phyloP scores from a whole-genome alignment of 2,797 vertebrate genomes.

The Hemitrygon akajei region DNA sequence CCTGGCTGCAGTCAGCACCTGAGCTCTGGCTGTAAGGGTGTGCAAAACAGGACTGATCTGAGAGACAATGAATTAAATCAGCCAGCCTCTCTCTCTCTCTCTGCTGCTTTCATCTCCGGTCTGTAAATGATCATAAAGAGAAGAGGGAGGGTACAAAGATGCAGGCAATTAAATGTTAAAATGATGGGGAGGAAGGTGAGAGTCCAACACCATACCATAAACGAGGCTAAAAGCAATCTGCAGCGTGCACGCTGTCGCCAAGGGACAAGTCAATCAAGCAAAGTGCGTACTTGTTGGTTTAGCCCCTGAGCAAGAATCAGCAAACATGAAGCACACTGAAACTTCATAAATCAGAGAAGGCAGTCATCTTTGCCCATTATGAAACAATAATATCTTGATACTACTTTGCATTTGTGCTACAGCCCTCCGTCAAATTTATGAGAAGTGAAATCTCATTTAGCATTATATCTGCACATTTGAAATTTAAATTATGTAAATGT shows the following conservation, averaged over 20 bases:
- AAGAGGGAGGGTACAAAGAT: conserved; percentile 24
- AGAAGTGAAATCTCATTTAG: not conserved
- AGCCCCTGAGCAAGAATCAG: conserved; percentile 14
- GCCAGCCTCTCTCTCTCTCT: not conserved
- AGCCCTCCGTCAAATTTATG: not conserved
- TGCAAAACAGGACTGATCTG: not conserved
- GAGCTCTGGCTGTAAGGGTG: not conserved
- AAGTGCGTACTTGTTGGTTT: not conserved
- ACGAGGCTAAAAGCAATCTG: conserved; percentile 31
- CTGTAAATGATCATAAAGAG: not conserved
- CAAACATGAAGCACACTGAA: conserved; percentile 17
- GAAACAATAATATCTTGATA: not conserved
- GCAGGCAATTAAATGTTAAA: conserved; percentile 31
- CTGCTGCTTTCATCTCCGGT: not conserved
- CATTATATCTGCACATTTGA: not conserved
- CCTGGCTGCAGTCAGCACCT: not conserved
- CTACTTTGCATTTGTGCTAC: not conserved
- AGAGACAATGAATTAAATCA: conserved; percentile 2
- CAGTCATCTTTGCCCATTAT: not conserved
- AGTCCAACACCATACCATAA: conserved; percentile 11
- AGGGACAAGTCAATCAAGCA: conserved; percentile 19
- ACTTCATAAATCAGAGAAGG: conserved; percentile 19
- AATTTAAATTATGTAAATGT: not conserved
- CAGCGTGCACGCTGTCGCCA: not conserved
- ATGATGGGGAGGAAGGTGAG: conserved; percentile 4